phyloP scores from a whole-genome alignment of 2,888 invertebrate species.

The Pelosia muscerda region DNA sequence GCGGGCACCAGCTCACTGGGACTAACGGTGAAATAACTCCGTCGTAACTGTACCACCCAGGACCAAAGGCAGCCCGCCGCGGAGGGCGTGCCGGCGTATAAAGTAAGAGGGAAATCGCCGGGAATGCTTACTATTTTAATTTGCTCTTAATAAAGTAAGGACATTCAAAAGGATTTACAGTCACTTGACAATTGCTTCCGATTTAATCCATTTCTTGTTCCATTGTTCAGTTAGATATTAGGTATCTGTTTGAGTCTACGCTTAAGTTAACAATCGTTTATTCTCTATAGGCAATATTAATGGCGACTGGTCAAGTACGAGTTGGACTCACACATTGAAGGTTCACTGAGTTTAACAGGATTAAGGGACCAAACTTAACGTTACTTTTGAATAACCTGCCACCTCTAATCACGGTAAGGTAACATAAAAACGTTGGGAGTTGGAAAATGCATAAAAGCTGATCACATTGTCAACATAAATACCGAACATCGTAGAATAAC shows the following conservation, averaged over 20 bases:
- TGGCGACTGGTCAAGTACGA: not conserved
- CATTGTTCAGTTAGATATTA: not conserved
- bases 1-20: not conserved
- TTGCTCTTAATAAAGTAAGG: not conserved
- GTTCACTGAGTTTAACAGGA: no score
- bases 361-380: no score
- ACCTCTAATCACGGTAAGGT: not conserved
- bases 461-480: no score
- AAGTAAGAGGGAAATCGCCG: not conserved
- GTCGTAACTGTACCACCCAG: not conserved
- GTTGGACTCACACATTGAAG: not conserved
- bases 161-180: not conserved
- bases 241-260: no score
- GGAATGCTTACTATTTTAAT: constrained; percentile 1
- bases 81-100: not conserved
- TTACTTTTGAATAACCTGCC: no score
- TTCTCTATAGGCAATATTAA: not conserved
- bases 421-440: no score
- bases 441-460: no score
- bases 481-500: no score
- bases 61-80: not conserved
- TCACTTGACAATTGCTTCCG: not conserved
- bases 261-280: not conserved
- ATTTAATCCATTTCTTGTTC: not conserved
- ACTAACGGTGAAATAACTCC: not conserved